Percentiles rank a stretch among this genome's conserved stretches.
These are phyloP conservation scores for Pangasius mekongensis DNA, from an alignment of 2,797 vertebrate genomes.

Conservation along the genomic window DNA sequence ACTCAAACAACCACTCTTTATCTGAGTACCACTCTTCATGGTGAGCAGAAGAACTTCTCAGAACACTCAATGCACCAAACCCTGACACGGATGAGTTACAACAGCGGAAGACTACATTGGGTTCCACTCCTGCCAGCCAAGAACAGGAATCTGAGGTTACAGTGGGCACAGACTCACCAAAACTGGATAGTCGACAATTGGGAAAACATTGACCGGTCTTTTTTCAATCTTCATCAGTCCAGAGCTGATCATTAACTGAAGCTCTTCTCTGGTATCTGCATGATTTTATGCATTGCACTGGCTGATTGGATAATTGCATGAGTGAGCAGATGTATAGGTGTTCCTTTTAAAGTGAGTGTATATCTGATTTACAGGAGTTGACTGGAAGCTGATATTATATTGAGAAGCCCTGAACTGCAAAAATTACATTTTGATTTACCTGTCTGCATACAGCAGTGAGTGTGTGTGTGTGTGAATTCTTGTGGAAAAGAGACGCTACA, in stretches of 20 bases:
- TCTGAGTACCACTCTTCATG: background rate
- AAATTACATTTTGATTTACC: background rate
- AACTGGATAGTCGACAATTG: background rate
- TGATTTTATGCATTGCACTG: background rate
- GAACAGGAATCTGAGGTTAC: background rate
- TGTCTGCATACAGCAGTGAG: background rate
- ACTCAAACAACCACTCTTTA: background rate
- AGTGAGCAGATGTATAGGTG: background rate
- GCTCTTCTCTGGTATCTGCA: background rate
- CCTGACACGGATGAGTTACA: background rate
- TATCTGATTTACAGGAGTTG: background rate
- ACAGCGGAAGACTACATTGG: background rate
- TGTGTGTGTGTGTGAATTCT: background rate
- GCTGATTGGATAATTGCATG: too few relatives aligned
- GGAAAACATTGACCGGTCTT: background rate
- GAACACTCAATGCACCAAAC: background rate
- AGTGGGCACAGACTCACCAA: background rate
- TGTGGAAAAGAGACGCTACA: background rate
- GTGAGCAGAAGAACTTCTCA: background rate
- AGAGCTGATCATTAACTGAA: background rate
- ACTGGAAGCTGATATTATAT: background rate
- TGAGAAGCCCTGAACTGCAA: background rate
- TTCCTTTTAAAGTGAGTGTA: background rate
- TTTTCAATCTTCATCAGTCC: background rate
- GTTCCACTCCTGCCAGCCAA: background rate